phyloP scores from a whole-genome alignment of 2,797 vertebrate genomes.

The Discoglossus pictus region DNA sequence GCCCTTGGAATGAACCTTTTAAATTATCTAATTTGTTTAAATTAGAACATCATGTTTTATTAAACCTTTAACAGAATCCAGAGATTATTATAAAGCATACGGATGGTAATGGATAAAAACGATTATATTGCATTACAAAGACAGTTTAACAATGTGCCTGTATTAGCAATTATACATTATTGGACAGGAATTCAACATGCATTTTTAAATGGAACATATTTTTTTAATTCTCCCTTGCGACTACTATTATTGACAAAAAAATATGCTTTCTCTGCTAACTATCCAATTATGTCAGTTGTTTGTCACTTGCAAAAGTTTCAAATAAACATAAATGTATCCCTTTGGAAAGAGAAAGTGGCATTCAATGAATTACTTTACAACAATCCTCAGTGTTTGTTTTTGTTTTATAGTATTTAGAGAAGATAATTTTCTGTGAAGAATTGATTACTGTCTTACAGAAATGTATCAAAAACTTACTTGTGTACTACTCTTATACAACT shows the following conservation, averaged over 20 bases:
- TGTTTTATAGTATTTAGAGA: no score
- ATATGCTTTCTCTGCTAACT: constrained; percentile 36
- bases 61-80: no score
- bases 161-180: constrained; percentile 18
- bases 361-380: constrained; percentile 32
- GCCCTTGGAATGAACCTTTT: constrained; percentile 8
- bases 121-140: not conserved
- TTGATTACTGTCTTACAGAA: no score
- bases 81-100: no score
- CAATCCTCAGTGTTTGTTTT: constrained; percentile 24
- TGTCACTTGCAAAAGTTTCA: constrained; percentile 13
- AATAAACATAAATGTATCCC: constrained; percentile 1
- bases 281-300: constrained; percentile 38
- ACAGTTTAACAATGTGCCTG: constrained; percentile 1
- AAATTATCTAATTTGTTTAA: not conserved
- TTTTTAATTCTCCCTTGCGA: constrained; percentile 34
- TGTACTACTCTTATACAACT: no score
- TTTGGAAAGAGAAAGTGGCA: constrained; percentile 16
- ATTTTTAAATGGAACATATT: constrained; percentile 22
- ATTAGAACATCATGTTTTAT: no score
- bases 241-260: constrained; percentile 34
- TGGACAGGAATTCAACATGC: constrained; percentile 8
- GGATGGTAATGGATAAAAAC: constrained; percentile 3
- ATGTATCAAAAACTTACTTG: no score
- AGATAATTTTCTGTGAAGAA: no score